These are phyloP conservation scores for Anodontia alba DNA, from an alignment of 2,888 invertebrate species.

Conservation along the genomic window DNA sequence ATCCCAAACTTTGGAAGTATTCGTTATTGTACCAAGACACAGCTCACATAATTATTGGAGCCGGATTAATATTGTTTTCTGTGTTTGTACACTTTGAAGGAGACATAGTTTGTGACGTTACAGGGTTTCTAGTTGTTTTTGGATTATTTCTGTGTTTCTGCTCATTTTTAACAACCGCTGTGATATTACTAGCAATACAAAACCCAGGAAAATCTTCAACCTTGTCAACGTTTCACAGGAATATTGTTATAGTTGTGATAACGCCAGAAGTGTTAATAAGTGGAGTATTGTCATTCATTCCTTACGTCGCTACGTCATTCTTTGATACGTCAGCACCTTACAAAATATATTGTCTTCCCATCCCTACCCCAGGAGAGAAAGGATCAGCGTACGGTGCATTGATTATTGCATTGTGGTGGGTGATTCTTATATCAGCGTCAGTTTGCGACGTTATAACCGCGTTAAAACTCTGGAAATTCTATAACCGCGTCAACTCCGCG, in stretches of 20 bases:
- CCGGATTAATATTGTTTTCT: conserved; percentile 66
- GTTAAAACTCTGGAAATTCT: conserved; percentile 74
- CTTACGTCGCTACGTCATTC: conserved; percentile 66
- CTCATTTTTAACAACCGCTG: conserved; percentile 65
- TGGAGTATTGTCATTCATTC: conserved; percentile 66
- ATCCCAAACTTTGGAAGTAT: conserved; percentile 77
- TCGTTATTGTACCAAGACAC: conserved; percentile 69
- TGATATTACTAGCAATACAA: conserved; percentile 73
- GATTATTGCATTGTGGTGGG: conserved; percentile 68
- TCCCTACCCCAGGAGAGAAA: conserved; percentile 63
- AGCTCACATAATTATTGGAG: conserved; percentile 62
- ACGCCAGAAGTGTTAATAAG: conserved; percentile 71
- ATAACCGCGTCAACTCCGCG: conserved; percentile 74
- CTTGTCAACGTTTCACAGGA: conserved; percentile 70
- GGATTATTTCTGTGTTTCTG: conserved; percentile 72
- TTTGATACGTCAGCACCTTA: conserved; percentile 53
- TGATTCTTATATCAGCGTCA: conserved; percentile 52
- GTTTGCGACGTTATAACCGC: conserved; percentile 65
- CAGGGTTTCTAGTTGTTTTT: conserved; percentile 73
- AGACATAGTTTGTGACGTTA: conserved; percentile 51
- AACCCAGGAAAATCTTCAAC: conserved; percentile 76
- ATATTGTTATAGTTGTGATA: conserved; percentile 65
- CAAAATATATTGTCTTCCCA: conserved; percentile 70
- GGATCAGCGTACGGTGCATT: conserved; percentile 70
- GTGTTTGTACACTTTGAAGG: conserved; percentile 46